phyloP scores from a whole-genome alignment of 2,797 vertebrate genomes.

The Periparus ater region DNA sequence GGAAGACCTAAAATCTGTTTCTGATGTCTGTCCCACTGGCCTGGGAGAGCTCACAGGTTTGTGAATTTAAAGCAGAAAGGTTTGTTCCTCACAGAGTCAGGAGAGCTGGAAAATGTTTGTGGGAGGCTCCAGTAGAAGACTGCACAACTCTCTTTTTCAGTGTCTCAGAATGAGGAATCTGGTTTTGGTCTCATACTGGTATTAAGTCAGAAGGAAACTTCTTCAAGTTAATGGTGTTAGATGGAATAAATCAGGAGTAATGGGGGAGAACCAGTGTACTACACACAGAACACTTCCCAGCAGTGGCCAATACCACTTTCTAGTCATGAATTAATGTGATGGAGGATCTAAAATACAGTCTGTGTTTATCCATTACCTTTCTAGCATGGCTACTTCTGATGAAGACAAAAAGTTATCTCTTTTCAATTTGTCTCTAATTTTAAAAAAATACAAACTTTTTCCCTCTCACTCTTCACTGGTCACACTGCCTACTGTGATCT shows the following conservation, averaged over 20 bases:
- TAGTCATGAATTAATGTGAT: background rate
- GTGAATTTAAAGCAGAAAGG: background rate
- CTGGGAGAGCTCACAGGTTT: background rate
- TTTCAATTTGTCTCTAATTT: conserved; percentile 13
- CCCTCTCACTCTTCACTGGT: background rate
- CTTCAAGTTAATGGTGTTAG: background rate
- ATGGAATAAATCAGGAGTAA: background rate
- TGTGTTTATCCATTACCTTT: background rate
- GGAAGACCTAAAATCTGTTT: background rate
- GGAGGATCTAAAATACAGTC: background rate
- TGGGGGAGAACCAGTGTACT: background rate
- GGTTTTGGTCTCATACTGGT: background rate
- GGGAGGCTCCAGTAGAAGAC: background rate
- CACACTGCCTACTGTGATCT: background rate
- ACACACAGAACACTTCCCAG: background rate
- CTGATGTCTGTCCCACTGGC: background rate
- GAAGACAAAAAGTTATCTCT: background rate
- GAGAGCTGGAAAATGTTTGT: background rate
- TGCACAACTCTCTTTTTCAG: background rate
- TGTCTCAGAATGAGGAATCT: background rate
- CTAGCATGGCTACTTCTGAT: background rate
- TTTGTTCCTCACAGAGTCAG: background rate
- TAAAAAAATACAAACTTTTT: background rate
- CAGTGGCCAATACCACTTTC: background rate
- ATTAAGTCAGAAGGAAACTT: background rate